Evolutionary conservation across 2,888 invertebrate species (phyloP).

Genomic region (Unio delphinus): DNA sequence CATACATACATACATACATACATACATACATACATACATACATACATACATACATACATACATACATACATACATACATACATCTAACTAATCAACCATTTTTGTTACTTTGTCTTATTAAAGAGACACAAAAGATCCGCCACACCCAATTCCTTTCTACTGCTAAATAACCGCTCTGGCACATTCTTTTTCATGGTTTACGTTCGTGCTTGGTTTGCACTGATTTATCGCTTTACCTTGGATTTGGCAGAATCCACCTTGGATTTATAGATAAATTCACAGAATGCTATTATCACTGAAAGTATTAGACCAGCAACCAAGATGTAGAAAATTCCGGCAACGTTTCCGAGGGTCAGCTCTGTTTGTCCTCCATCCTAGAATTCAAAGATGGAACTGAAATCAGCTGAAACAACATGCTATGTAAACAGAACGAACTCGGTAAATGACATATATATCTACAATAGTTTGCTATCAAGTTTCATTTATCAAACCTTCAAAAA

Average conservation of each 20-base stretch:
- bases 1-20: no score
- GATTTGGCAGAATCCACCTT: slow-evolving; percentile 65
- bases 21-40: no score
- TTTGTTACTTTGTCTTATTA: no score
- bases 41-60: no score
- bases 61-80: no score
- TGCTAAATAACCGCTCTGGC: neutral
- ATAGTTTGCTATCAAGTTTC: no score
- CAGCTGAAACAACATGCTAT: no score
- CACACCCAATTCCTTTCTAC: neutral
- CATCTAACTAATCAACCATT: no score
- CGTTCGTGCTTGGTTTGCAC: neutral
- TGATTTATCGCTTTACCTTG: slow-evolving; percentile 51
- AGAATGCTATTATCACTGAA: slow-evolving; percentile 90
- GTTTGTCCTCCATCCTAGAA: slow-evolving; percentile 77
- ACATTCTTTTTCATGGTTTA: neutral
- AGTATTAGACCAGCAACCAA: slow-evolving; percentile 92
- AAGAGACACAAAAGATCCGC: no score
- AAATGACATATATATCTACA: no score
- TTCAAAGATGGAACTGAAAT: neutral
- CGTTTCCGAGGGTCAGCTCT: slow-evolving; percentile 92
- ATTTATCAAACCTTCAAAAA: no score
- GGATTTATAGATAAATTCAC: slow-evolving; percentile 95
- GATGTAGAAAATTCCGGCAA: slow-evolving; percentile 99
- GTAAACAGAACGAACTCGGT: no score